Evolutionary conservation across 2,888 invertebrate species (phyloP).

Genomic region (Girardia tigrina): DNA sequence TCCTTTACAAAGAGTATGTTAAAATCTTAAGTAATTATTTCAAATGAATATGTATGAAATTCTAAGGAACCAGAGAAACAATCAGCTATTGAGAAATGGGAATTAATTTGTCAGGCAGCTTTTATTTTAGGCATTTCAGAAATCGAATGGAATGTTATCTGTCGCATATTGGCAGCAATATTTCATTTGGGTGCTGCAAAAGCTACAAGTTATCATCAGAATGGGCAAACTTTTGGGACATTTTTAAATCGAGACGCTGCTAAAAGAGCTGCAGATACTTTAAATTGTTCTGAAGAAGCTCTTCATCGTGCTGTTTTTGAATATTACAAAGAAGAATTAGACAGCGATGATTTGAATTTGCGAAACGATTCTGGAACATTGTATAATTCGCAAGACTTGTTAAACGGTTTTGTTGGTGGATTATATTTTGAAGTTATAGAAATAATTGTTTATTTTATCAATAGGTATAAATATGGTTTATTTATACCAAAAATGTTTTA

Average conservation of each 20-base stretch:
- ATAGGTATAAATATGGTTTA: constrained; percentile 55
- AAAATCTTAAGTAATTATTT: background rate
- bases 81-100: constrained; percentile 66
- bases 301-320: background rate
- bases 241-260: background rate
- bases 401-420: constrained; percentile 73
- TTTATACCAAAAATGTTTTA: constrained; percentile 27
- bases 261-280: background rate
- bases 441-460: constrained; percentile 72
- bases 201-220: background rate
- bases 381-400: constrained; percentile 61
- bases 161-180: constrained; percentile 76
- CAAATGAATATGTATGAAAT: background rate
- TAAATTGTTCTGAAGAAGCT: constrained; percentile 15
- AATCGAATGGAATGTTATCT: constrained; percentile 67
- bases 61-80: constrained; percentile 62
- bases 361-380: background rate
- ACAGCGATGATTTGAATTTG: background rate
- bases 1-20: constrained; percentile 58
- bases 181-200: constrained; percentile 73
- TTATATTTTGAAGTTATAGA: constrained; percentile 78
- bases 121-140: constrained; percentile 63
- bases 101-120: constrained; percentile 65
- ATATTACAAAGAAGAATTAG: background rate
- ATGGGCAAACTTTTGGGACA: constrained; percentile 45